phyloP scores from a whole-genome alignment of 2,113 vertebrate genomes.

The Riparia riparia region DNA sequence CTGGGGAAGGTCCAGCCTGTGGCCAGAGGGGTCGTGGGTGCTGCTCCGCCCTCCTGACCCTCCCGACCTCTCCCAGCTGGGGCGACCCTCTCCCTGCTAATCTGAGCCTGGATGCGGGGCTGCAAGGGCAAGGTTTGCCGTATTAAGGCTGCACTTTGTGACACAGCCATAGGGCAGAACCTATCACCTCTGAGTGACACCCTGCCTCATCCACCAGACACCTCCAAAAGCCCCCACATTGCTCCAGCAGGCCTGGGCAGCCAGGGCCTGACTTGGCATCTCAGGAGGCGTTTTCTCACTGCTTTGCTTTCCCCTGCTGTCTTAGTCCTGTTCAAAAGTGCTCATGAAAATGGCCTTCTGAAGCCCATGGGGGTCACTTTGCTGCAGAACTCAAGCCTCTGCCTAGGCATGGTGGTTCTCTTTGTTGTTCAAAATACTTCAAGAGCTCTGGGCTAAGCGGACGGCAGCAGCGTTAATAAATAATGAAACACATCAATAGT shows the following conservation, averaged over 20 bases:
- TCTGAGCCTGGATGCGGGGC: fast-evolving
- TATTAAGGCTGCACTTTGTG: background rate
- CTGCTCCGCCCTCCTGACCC: constrained; percentile 50
- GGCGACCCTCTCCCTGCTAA: background rate
- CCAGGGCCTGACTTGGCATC: background rate
- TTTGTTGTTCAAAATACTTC: background rate
- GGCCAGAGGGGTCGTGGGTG: constrained; percentile 13
- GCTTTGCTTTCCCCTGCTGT: background rate
- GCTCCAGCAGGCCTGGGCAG: background rate
- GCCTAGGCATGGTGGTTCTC: background rate
- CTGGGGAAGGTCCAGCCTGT: background rate
- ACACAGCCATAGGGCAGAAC: background rate
- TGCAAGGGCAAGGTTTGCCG: fast-evolving
- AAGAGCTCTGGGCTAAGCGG: background rate
- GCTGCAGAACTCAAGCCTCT: background rate
- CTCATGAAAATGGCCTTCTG: background rate
- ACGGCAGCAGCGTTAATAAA: background rate
- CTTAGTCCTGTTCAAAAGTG: background rate
- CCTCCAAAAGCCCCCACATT: background rate
- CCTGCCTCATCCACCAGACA: background rate
- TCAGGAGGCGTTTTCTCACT: background rate
- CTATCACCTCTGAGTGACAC: background rate
- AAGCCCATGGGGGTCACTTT: background rate
- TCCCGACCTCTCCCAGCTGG: background rate
- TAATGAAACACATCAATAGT: constrained; percentile 8